phyloP scores from a whole-genome alignment of 2,113 vertebrate genomes.

The Patagioenas fasciata region DNA sequence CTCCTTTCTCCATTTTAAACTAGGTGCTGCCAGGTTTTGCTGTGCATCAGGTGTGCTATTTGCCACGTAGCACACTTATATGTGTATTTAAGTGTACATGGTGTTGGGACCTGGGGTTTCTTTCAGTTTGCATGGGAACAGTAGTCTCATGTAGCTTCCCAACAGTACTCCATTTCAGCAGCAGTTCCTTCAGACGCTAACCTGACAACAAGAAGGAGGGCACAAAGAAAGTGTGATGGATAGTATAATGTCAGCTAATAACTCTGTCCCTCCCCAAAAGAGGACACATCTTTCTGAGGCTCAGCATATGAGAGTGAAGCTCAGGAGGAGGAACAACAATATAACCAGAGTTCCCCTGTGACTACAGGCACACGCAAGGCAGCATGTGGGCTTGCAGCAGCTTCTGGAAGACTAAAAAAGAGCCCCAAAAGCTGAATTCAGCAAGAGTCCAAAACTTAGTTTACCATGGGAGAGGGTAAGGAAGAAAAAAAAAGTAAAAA shows the following conservation, averaged over 20 bases:
- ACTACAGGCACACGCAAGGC: not conserved
- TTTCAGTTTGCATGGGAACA: not conserved
- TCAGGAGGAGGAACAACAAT: not conserved
- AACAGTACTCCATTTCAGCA: not conserved
- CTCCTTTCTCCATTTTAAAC: not conserved
- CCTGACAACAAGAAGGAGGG: not conserved
- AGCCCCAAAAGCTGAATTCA: not conserved
- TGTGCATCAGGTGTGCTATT: not conserved
- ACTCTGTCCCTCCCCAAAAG: not conserved
- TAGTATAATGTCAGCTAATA: too few species aligned
- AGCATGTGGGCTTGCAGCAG: not conserved
- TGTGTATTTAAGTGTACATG: rapidly evolving
- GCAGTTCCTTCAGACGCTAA: not conserved
- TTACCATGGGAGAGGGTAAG: not conserved
- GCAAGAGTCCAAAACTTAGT: not conserved
- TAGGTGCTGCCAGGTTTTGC: rapidly evolving
- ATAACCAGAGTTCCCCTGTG: not conserved
- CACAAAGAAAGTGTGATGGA: rapidly evolving
- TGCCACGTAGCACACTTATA: not conserved
- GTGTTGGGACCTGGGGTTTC: not conserved
- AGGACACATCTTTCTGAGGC: not conserved
- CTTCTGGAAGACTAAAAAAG: not conserved
- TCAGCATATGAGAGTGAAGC: rapidly evolving
- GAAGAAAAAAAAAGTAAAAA: not conserved
- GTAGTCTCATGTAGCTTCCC: not conserved